Percentiles rank a stretch among this genome's conserved stretches.
Evolutionary conservation across 2,797 vertebrate genomes (phyloP).

Genomic region (Tarsius wallacei): DNA sequence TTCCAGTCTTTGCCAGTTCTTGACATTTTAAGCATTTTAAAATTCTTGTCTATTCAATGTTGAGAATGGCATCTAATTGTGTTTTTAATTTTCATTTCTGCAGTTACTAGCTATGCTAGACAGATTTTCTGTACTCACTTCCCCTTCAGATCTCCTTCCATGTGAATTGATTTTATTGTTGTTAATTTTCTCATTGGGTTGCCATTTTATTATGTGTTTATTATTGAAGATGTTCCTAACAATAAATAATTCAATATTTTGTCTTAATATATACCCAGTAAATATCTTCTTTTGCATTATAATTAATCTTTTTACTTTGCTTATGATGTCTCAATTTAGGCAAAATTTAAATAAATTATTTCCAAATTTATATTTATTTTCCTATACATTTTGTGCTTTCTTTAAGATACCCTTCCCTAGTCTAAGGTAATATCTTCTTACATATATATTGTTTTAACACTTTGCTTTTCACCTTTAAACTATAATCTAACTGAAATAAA

Average conservation of each 20-base stretch:
- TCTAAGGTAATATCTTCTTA: neutral
- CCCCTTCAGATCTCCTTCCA: neutral
- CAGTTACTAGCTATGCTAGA: neutral
- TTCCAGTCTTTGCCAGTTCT: neutral
- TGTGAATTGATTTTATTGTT: neutral
- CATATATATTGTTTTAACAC: neutral
- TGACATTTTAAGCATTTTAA: conserved; percentile 16
- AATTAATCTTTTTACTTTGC: neutral
- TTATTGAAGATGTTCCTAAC: neutral
- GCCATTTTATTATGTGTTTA: neutral
- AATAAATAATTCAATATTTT: neutral
- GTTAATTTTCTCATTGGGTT: neutral
- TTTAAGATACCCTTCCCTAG: neutral
- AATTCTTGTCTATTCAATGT: neutral
- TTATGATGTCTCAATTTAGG: neutral
- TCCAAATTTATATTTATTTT: neutral
- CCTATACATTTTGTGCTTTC: neutral
- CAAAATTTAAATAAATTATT: neutral
- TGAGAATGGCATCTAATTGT: neutral
- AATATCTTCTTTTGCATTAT: neutral
- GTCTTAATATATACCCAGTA: neutral
- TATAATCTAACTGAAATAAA: neutral
- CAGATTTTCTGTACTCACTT: neutral
- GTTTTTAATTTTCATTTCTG: neutral
- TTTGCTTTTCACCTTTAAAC: conserved; percentile 28